A percentile compares a stretch with the other conserved stretches of the same genome.
Evolutionary conservation across 2,113 vertebrate genomes (phyloP).

Genomic region (Cololabis saira): DNA sequence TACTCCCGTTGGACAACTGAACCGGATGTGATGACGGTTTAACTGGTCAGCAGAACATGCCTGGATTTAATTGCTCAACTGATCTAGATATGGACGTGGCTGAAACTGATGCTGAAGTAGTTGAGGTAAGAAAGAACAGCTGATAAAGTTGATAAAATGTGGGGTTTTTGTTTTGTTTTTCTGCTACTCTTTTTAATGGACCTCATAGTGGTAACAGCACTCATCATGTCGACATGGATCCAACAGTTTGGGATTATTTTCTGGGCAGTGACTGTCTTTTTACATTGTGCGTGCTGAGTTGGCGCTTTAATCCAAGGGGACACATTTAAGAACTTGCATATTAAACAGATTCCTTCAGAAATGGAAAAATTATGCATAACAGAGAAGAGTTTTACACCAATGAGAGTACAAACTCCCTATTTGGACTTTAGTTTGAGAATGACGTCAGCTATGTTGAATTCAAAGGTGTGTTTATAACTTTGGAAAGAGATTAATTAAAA

Average conservation of each 20-base stretch:
- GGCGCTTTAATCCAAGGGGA: not conserved
- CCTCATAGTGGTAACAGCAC: too few relatives aligned
- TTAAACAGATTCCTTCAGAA: not conserved
- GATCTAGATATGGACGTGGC: conserved; percentile 63
- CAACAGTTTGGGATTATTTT: too few relatives aligned
- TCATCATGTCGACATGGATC: too few relatives aligned
- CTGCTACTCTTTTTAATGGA: too few relatives aligned
- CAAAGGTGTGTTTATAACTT: too few relatives aligned
- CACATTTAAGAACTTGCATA: not conserved
- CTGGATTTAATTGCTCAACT: conserved; percentile 42
- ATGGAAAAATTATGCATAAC: not conserved
- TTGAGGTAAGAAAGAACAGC: conserved; percentile 51
- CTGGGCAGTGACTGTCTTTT: not conserved
- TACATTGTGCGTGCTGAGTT: not conserved
- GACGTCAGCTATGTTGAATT: too few relatives aligned
- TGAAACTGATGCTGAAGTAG: conserved; percentile 53
- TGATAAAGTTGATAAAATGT: not conserved
- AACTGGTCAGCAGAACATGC: conserved; percentile 56
- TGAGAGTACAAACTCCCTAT: too few relatives aligned
- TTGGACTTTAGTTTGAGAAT: too few relatives aligned
- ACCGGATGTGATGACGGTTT: conserved; percentile 11
- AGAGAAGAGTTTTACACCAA: too few relatives aligned
- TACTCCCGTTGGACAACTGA: not conserved
- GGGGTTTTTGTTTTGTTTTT: too few relatives aligned
- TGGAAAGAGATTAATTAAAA: too few relatives aligned